Evolutionary conservation across 2,888 invertebrate species (phyloP).

Genomic region (Dioctria linearis): DNA sequence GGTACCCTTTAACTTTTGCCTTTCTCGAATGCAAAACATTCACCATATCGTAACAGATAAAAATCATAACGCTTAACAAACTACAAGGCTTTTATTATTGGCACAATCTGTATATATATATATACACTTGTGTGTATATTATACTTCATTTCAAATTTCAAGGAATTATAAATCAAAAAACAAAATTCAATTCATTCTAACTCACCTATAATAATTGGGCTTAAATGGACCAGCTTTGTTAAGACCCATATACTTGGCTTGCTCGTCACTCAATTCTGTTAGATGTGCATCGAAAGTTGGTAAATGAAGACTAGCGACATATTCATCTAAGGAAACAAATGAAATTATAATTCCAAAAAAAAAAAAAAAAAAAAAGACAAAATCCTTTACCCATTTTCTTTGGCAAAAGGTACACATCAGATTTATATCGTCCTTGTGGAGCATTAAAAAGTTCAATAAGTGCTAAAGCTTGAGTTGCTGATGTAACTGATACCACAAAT

Average conservation of each 20-base stretch:
- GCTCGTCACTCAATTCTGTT: conserved; percentile 95
- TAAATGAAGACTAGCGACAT: conserved; percentile 96
- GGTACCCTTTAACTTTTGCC: no score
- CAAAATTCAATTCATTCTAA: background rate
- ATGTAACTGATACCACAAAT: conserved; percentile 97
- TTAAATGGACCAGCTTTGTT: conserved; percentile 99
- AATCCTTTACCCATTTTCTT: conserved; percentile 92
- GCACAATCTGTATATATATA: no score
- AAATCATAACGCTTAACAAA: no score
- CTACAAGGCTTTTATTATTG: no score
- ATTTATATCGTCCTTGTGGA: conserved; percentile 93
- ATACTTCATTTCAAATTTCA: no score
- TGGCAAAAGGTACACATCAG: conserved; percentile 96
- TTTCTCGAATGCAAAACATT: no score
- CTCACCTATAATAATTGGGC: conserved; percentile 96
- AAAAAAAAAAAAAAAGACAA: conserved; percentile 46
- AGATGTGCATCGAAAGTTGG: conserved; percentile 98
- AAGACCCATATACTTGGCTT: conserved; percentile 97
- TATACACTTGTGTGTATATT: no score
- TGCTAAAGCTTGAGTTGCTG: conserved; percentile 96
- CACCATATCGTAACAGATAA: no score
- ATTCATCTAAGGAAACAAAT: conserved; percentile 82
- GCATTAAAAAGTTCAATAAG: conserved; percentile 98
- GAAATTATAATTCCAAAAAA: conserved; percentile 12
- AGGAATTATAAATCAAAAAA: background rate